Evolutionary conservation across 64 coral and sea anemone species (phyloP).

Genomic region (Montipora cactus): DNA sequence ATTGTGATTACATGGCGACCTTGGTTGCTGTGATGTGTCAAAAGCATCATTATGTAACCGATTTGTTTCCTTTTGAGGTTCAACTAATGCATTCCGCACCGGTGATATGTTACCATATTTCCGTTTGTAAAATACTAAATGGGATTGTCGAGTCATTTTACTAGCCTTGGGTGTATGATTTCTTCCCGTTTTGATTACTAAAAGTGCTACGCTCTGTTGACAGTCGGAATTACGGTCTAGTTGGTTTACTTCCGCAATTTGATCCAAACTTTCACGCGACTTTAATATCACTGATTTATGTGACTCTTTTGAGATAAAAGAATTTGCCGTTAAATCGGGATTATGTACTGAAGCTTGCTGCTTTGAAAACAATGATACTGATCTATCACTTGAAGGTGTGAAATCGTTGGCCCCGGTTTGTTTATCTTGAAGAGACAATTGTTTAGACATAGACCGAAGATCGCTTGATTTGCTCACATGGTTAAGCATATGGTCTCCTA

Average conservation of each 20-base stretch:
- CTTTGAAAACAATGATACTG: not conserved
- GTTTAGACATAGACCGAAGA: not conserved
- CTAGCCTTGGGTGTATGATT: not conserved
- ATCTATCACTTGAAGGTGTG: not conserved
- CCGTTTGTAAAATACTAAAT: not conserved
- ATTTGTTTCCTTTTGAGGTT: not conserved
- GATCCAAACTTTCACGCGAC: conserved; percentile 23
- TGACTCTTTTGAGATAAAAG: not conserved
- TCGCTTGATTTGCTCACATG: not conserved
- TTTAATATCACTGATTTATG: conserved; percentile 12
- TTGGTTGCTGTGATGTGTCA: not conserved
- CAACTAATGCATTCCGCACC: conserved; percentile 4
- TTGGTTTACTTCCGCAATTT: conserved; percentile 6
- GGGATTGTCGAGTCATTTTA: not conserved
- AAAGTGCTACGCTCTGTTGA: not conserved
- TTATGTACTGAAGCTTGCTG: not conserved
- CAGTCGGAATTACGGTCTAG: conserved; percentile 23
- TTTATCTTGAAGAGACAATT: not conserved
- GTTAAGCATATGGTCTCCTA: not conserved
- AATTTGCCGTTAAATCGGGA: not conserved
- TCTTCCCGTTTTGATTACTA: not conserved
- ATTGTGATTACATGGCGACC: not conserved
- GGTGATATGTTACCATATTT: not conserved
- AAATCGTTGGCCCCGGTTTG: not conserved
- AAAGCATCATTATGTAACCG: not conserved